phyloP scores from a whole-genome alignment of 2,113 vertebrate species.

The Hydrochoerus hydrochaeris region DNA sequence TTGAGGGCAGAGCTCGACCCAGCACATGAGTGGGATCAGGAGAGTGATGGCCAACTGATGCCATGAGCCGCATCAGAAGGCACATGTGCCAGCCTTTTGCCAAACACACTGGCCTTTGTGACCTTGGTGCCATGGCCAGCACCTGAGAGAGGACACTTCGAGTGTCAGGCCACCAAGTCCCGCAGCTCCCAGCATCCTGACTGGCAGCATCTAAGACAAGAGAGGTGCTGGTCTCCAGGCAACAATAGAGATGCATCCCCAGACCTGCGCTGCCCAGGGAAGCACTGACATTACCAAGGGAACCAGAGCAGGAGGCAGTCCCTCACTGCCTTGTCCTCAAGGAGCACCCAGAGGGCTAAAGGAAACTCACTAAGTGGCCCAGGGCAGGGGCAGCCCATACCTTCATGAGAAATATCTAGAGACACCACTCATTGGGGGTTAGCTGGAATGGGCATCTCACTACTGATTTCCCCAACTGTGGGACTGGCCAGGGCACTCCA shows the following conservation, averaged over 20 bases:
- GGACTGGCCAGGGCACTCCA: background rate
- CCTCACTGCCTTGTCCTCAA: background rate
- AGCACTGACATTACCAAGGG: too few species aligned
- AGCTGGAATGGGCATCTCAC: background rate
- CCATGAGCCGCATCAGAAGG: too few species aligned
- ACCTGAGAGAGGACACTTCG: background rate
- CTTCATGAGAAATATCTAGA: background rate
- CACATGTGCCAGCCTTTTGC: background rate
- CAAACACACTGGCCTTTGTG: fast-evolving
- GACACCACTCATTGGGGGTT: too few species aligned
- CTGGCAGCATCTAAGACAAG: too few species aligned
- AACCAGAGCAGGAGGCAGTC: too few species aligned
- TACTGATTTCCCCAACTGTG: background rate
- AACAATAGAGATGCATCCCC: too few species aligned
- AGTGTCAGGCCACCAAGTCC: too few species aligned
- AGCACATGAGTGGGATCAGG: background rate
- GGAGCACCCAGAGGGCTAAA: background rate
- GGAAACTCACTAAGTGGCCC: background rate
- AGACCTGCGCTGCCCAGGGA: too few species aligned
- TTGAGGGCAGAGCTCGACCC: too few species aligned
- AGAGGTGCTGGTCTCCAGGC: too few species aligned
- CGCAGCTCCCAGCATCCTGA: too few species aligned
- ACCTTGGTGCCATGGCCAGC: background rate
- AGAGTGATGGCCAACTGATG: too few species aligned
- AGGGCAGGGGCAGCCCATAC: fast-evolving